A percentile compares a stretch with the other conserved stretches of the same genome.
Evolutionary conservation across 2,888 invertebrate genomes (phyloP).

Genomic region (Acrobasis consociella): DNA sequence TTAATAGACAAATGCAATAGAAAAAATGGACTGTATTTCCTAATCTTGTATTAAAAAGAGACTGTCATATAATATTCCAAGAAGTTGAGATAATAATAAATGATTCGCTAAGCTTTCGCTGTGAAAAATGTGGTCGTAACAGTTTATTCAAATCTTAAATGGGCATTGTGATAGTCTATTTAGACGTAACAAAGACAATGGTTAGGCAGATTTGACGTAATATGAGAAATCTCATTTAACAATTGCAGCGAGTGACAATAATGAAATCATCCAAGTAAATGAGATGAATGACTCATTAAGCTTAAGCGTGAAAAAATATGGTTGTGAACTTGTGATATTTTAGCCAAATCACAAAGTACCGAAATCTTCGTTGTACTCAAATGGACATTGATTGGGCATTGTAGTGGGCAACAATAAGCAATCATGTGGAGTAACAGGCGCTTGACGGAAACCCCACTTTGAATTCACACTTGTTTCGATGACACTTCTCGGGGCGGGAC

Average conservation of each 20-base stretch:
- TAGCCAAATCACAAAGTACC: constrained; percentile 41
- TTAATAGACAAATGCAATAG: neutral
- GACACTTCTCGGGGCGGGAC: constrained; percentile 42
- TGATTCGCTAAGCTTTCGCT: neutral
- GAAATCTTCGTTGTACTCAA: constrained; percentile 49
- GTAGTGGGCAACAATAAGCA: constrained; percentile 68
- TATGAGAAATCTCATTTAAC: neutral
- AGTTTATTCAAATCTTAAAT: neutral
- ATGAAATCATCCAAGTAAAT: constrained; percentile 1
- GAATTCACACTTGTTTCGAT: constrained; percentile 36
- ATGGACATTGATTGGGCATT: constrained; percentile 71
- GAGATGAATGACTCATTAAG: constrained; percentile 1
- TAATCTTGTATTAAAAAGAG: neutral
- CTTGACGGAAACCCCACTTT: constrained; percentile 51
- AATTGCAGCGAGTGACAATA: neutral
- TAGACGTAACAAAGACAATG: neutral
- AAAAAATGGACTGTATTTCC: neutral
- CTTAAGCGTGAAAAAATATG: neutral
- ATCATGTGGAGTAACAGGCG: constrained; percentile 63
- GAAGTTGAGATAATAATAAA: neutral
- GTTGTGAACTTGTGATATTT: constrained; percentile 25
- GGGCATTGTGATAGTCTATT: neutral
- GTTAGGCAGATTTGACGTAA: neutral
- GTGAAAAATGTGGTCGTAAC: neutral
- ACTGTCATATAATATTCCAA: neutral